Conservation (phyloP, 2,888 invertebrate genomes). For the Caradrina kadenii region DNA sequence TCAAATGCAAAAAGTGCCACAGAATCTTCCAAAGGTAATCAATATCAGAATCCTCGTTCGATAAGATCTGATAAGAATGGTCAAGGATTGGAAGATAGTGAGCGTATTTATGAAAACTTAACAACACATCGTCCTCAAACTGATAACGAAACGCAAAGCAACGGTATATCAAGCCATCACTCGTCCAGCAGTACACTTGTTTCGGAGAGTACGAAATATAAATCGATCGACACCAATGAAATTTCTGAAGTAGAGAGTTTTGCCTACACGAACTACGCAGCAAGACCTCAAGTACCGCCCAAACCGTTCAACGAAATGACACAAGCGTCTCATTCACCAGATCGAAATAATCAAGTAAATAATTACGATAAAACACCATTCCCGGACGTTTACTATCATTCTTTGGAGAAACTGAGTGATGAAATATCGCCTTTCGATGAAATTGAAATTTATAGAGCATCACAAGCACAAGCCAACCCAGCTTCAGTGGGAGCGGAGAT, state of each 20-base stretch:
- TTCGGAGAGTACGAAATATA: constrained; percentile 78
- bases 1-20: constrained; percentile 65
- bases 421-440: constrained; percentile 79
- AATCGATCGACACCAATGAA: constrained; percentile 54
- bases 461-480: constrained; percentile 76
- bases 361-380: constrained; percentile 66
- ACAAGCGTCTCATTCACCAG: constrained; percentile 60
- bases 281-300: constrained; percentile 78
- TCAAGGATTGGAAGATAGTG: constrained; percentile 69
- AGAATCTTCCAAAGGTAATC: constrained; percentile 74
- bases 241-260: constrained; percentile 59
- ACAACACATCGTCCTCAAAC: constrained; percentile 66
- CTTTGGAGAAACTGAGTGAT: constrained; percentile 81
- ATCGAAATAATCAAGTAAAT: constrained; percentile 46
- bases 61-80: constrained; percentile 72
- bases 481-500: constrained; percentile 87
- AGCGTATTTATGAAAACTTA: constrained; percentile 86
- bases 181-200: constrained; percentile 86
- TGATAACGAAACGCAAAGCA: constrained; percentile 68
- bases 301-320: constrained; percentile 74
- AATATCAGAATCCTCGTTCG: constrained; percentile 80
- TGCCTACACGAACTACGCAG: constrained; percentile 68
- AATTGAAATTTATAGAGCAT: constrained; percentile 80
- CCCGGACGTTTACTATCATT: constrained; percentile 86
- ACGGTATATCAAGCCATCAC: constrained; percentile 75